Evolutionary conservation across 2,888 invertebrate species (phyloP), one percentile per base, ranked within the genome.

Genomic region (Drosophila gaucha): DNA sequence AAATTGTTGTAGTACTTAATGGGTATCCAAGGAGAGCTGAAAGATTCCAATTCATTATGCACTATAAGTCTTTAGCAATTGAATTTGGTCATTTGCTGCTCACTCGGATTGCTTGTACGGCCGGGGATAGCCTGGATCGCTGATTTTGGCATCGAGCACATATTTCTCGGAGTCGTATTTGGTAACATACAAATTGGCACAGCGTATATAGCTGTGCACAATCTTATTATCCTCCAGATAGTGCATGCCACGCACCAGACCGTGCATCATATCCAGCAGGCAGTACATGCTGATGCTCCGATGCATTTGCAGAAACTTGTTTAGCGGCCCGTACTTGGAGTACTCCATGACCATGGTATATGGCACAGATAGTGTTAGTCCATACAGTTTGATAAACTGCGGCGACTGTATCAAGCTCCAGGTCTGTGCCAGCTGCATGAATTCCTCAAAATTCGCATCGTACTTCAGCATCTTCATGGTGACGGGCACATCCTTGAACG

Each of bases 1-100:
- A 95, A 93, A 89, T 95, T 95, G 0, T 93, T 90, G 89, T 96
- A 95, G 88, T 95, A 95, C 90, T 98, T 97, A 9, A 96, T 94
- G 0, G 98, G 97, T 89, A 98, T 94, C 98, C 98, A 98, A 76
- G 97, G 97, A 2, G 97, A 93, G 84, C 97, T 97, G 78, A 50
- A 47, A 62, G 18, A 10, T 3, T 28, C 28, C 20, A 5, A 12
- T 12, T n/a, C n/a, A n/a, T n/a, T n/a, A n/a, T n/a, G n/a, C n/a
- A n/a, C n/a, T n/a, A n/a, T n/a, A n/a, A n/a, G n/a, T n/a, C n/a
- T n/a, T n/a, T n/a, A n/a, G n/a, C n/a, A n/a, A 46, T 22, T 5
- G 22, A 3, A 9, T 16, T 6, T 1, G 3, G 14, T 1, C 12
- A 10, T 1, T 14, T 10, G 24, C 6, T 35, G 79, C 84, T 80